A percentile compares a stretch with the other conserved stretches of the same genome.
Evolutionary conservation across 2,888 invertebrate genomes (phyloP).

Genomic region (Abrostola tripartita): DNA sequence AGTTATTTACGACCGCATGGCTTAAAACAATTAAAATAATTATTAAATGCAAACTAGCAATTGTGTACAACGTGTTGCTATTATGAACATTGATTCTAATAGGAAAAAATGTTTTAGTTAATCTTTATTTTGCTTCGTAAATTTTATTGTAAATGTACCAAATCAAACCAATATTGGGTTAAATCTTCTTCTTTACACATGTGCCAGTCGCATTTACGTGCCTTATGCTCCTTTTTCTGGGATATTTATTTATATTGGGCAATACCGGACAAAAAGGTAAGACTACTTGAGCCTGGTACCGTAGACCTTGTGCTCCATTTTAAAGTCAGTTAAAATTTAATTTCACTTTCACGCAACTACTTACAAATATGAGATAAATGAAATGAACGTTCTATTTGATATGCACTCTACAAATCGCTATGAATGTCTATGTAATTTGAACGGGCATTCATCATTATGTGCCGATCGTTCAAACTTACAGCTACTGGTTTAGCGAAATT

Average conservation of each 20-base stretch:
- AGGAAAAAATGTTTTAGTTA: no score
- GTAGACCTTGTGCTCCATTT: no score
- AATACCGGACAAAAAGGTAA: no score
- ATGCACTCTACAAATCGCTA: slow-evolving; percentile 33
- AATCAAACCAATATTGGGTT: no score
- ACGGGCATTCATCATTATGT: slow-evolving; percentile 43
- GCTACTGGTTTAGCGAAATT: slow-evolving; percentile 52
- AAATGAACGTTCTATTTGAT: slow-evolving; percentile 37
- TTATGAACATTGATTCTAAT: not conserved
- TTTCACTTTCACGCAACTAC: slow-evolving; percentile 13
- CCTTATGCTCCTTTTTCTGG: no score
- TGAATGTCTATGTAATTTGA: slow-evolving; percentile 45
- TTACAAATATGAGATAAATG: slow-evolving; percentile 40
- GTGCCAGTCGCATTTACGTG: no score
- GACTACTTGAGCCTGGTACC: no score
- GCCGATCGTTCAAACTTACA: slow-evolving; percentile 30
- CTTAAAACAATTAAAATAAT: not conserved
- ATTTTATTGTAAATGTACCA: no score
- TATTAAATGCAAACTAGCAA: slow-evolving; percentile 2
- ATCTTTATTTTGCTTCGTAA: no score
- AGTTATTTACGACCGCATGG: slow-evolving; percentile 1
- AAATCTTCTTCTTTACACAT: no score
- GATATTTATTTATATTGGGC: no score
- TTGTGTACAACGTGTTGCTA: not conserved
- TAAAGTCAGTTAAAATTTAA: no score